Conservation (phyloP, 2,113 vertebrate genomes). For the Gallinago undulata region DNA sequence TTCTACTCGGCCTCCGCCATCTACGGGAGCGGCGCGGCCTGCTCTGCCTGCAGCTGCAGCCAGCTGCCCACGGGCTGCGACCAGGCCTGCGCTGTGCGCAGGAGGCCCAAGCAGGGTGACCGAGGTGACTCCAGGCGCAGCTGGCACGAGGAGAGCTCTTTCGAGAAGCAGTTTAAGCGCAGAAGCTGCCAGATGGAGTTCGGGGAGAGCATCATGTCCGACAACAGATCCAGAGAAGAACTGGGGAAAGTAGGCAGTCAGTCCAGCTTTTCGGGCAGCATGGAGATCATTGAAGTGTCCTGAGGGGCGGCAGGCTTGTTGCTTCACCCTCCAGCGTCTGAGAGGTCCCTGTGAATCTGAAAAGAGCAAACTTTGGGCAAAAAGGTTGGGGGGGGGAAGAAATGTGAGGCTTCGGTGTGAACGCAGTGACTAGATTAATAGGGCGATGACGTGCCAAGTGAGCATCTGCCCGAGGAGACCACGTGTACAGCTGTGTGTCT, state of each 20-base stretch:
- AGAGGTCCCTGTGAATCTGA: constrained; percentile 77
- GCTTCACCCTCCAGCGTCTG: neutral
- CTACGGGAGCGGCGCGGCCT: constrained; percentile 66
- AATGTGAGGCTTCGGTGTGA: constrained; percentile 4
- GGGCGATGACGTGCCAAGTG: neutral
- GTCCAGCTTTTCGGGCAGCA: constrained; percentile 92
- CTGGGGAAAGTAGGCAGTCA: constrained; percentile 85
- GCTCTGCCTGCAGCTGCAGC: constrained; percentile 79
- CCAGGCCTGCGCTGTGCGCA: constrained; percentile 77
- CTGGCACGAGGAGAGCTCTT: constrained; percentile 96
- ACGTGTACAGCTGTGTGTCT: neutral
- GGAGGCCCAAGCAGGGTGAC: constrained; percentile 79
- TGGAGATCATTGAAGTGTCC: constrained; percentile 97
- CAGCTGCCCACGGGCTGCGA: constrained; percentile 81
- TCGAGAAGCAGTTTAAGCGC: constrained; percentile 95
- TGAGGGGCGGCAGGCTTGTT: constrained; percentile 64
- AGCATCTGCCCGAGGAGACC: neutral
- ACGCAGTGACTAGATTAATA: neutral
- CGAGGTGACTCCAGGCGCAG: constrained; percentile 87
- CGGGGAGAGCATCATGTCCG: constrained; percentile 82
- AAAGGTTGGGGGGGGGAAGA: neutral
- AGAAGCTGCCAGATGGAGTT: constrained; percentile 98
- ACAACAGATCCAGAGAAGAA: constrained; percentile 85
- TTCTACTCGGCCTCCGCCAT: constrained; percentile 88
- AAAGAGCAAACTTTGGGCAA: neutral